Evolutionary conservation across 1,140 invertebrate species (phyloP), one percentile per base, ranked within the genome.

Genomic region (Cyclina sinensis): DNA sequence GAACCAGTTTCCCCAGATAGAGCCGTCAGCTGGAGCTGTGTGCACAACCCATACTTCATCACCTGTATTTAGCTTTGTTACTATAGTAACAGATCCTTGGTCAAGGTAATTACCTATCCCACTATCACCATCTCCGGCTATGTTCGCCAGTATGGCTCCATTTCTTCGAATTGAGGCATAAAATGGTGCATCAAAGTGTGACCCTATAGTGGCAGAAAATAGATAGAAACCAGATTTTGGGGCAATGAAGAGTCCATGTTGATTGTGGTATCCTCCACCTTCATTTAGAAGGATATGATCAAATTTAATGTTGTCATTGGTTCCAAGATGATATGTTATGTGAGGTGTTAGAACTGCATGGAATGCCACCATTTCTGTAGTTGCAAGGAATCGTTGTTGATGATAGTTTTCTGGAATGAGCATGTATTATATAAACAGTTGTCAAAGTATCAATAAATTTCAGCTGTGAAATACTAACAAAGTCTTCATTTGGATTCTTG

Each of bases 31-130:
- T 1, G 80, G 80, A 43, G 16, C n/a, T 1, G 9, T 30, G 27
- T 68, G 80, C 18, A 1, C 35, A 7, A 85, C 82, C 65, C 70
- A 85, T 11, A 85, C 82, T 73, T 85, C 82, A 54, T 85, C 82
- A 14, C 82, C 82, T n/a, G 82, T 9, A 9, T 85, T 51, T 35
- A 85, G 32, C 35, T 85, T 39, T 18, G 68, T 74, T 16, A 85
- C 37, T 32, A 85, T 24, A 27, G 82, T 85, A 48, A 43, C 82
- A 11, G 82, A 85, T 18, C 82, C 82, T 74, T 85, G 82, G 46
- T 85, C 68, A 37, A 39, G 65, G 1, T 24, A 39, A n/a, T 27
- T 37, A 18, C 24, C 43, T 16, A 9, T 0, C 11, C 21, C 21
- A 43, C 43, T 43, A 9, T 62, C n/a, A 62, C 57, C 57, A 62